phyloP scores from a whole-genome alignment of 2,888 invertebrate species.

The Sylvicola cinctus region DNA sequence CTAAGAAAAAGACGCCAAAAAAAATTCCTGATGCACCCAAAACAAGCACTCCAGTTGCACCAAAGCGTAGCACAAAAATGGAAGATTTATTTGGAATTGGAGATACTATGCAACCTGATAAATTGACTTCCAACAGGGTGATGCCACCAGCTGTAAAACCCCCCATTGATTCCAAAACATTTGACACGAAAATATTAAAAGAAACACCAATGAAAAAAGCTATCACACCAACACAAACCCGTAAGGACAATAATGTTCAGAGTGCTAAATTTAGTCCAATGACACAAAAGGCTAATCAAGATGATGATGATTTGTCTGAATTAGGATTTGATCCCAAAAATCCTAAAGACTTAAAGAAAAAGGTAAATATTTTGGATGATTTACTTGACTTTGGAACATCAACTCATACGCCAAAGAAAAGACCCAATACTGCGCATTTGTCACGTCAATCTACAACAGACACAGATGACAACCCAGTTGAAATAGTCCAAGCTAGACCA shows the following conservation, averaged over 20 bases:
- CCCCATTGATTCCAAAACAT: neutral
- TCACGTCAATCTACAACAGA: neutral
- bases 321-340: slow-evolving; percentile 25
- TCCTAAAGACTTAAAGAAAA: slow-evolving; percentile 14
- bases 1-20: slow-evolving; percentile 6
- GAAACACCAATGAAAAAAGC: neutral
- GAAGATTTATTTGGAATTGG: slow-evolving; percentile 24
- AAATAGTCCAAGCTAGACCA: no score
- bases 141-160: neutral
- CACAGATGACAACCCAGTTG: neutral
- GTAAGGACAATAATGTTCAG: neutral
- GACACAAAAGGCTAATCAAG: slow-evolving; percentile 10
- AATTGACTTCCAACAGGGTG: neutral
- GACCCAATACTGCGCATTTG: neutral
- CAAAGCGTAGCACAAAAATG: slow-evolving; percentile 11
- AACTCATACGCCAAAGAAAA: neutral
- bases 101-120: slow-evolving; percentile 8
- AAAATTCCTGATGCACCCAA: slow-evolving; percentile 4
- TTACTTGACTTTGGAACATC: slow-evolving; percentile 12
- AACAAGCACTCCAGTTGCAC: slow-evolving; percentile 6
- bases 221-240: neutral
- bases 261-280: neutral
- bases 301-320: slow-evolving; percentile 18
- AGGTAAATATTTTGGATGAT: slow-evolving; percentile 22
- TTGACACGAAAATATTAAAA: no score